Evolutionary conservation across 2,797 vertebrate genomes (phyloP).

Genomic region (Luscinia megarhynchos): DNA sequence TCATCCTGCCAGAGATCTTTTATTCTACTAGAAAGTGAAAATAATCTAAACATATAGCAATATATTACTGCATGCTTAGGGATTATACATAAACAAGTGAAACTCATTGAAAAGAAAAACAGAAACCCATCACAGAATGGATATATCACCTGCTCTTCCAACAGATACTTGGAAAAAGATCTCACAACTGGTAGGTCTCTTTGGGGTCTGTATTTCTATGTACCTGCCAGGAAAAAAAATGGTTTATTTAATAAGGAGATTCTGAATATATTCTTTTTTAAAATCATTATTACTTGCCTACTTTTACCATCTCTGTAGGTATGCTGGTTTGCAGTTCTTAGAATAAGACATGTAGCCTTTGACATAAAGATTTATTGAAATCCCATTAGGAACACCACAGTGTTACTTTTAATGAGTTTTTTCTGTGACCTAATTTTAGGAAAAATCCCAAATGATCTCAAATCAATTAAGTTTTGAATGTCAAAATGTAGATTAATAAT

Average conservation of each 20-base stretch:
- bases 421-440: slow-evolving; percentile 31
- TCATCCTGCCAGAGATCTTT: neutral
- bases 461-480: slow-evolving; percentile 58
- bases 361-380: neutral
- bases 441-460: slow-evolving; percentile 37
- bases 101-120: neutral
- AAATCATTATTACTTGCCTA: neutral
- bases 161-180: neutral
- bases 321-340: neutral
- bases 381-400: neutral
- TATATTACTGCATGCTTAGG: neutral
- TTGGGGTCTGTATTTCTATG: neutral
- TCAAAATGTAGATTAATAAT: slow-evolving; percentile 29
- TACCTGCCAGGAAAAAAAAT: neutral
- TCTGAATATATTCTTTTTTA: neutral
- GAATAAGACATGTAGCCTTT: neutral
- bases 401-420: neutral
- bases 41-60: neutral
- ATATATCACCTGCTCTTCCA: neutral
- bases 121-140: neutral
- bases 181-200: neutral
- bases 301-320: neutral
- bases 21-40: neutral
- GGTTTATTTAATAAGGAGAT: neutral
- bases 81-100: neutral